Evolutionary conservation across 1,140 invertebrate species (phyloP), one percentile per base, ranked within the genome.

Genomic region (Brachionus sp.): DNA sequence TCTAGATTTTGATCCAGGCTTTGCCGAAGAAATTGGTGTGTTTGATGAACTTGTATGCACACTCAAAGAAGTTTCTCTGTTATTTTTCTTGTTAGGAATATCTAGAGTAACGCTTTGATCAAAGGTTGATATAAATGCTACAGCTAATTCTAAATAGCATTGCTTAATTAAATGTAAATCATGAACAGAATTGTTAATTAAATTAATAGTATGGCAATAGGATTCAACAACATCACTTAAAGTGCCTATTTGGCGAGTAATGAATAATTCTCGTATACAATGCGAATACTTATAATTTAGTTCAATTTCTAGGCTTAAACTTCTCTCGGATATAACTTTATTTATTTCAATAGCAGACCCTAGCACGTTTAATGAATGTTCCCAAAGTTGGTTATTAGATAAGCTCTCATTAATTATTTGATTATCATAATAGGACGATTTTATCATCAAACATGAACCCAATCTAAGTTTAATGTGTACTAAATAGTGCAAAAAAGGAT

Each of bases 61-160:
- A 33, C 70, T 75, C 9, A 46, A 39, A 5, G 70, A 75, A 13
- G 37, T 75, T 12, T 75, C 70, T 46, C 77, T 29, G 2, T 3
- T 10, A 80, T 9, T 35, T 64, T 37, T 57, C 35, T 19, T 64
- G 4, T 1, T 3, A 0, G 77, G 19, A 50, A 7, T 33, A 9
- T 62, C 77, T 19, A 44, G 4, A 6, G 44, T 62, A 6, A 78
- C 16, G 33, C 23, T 80, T n/a, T 25, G 9, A 42, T 80, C 77
- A 66, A 80, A 80, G 7, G 77, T 62, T 9, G 50, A 80, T 25
- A 80, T 66, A 62, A 80, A 80, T 23, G n/a, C 62, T 7, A 66
- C 77, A 23, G 77, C 77, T 12, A 80, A 7, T 39, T 80, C 77
- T 35, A 80, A 64, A 62, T 80, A 80, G 25, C 77, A 80, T 9